Evolutionary conservation across 1,140 invertebrate species (phyloP).

Genomic region (Linepithema humile): DNA sequence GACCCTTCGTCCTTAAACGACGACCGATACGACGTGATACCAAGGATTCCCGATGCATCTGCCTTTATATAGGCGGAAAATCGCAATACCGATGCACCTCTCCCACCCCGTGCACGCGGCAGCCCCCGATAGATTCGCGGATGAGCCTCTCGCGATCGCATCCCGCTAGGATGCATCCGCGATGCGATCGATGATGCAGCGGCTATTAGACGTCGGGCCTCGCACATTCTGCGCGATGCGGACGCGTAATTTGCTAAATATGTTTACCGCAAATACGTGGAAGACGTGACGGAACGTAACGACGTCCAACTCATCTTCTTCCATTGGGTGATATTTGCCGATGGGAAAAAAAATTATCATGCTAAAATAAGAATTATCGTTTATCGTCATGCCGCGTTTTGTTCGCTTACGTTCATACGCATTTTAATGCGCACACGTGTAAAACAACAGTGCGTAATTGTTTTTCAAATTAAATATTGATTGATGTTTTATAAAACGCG

Average conservation of each 20-base stretch:
- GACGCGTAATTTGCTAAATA: too few species aligned
- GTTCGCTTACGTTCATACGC: neutral
- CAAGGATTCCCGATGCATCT: conserved; percentile 72
- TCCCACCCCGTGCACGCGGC: conserved; percentile 67
- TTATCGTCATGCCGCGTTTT: neutral
- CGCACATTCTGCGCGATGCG: too few species aligned
- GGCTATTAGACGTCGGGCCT: neutral
- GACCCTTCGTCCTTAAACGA: conserved; percentile 74
- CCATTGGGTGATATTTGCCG: neutral
- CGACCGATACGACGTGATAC: conserved; percentile 76
- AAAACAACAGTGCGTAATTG: neutral
- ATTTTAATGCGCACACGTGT: neutral
- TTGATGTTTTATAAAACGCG: neutral
- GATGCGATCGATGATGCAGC: conserved; percentile 44
- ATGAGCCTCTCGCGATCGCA: conserved; percentile 61
- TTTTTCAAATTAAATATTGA: neutral
- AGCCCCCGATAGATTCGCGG: conserved; percentile 56
- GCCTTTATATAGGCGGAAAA: conserved; percentile 83
- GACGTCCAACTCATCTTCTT: neutral
- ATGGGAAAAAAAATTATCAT: neutral
- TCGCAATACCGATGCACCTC: conserved; percentile 69
- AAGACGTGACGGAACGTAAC: conserved; percentile 29
- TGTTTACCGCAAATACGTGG: neutral
- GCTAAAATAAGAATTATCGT: neutral
- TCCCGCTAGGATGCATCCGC: conserved; percentile 62